Percentiles rank a stretch among this genome's conserved stretches.
Conservation (phyloP, 2,888 invertebrate species). For the Salpingus planirostris region DNA sequence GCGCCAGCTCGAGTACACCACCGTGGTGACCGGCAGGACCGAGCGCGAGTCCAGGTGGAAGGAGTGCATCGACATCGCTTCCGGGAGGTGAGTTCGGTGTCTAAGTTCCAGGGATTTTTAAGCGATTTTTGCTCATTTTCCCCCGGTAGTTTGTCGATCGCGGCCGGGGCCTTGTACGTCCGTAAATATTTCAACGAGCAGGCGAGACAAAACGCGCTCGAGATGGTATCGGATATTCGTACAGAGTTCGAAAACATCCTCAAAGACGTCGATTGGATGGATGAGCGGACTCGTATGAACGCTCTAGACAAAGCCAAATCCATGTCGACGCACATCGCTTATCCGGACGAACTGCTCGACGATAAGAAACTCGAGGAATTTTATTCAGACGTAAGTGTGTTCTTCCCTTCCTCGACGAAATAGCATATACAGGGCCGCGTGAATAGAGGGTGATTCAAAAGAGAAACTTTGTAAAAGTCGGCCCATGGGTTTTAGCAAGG, state of each 20-base stretch:
- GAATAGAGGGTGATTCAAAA: no score
- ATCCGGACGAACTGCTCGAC: conserved; percentile 82
- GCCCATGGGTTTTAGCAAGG: no score
- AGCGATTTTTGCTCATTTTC: no score
- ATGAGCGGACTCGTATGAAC: conserved; percentile 63
- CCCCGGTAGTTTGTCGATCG: conserved; percentile 54
- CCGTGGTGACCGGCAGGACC: conserved; percentile 72
- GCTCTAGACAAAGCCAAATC: conserved; percentile 72
- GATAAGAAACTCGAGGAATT: conserved; percentile 71
- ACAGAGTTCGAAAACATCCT: conserved; percentile 74
- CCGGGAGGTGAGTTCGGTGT: conserved; percentile 63
- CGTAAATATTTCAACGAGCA: conserved; percentile 79
- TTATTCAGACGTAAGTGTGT: conserved; percentile 55
- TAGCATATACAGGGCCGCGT: no score
- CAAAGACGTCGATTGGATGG: conserved; percentile 86
- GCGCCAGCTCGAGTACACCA: conserved; percentile 71
- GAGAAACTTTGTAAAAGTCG: no score
- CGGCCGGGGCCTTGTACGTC: conserved; percentile 79
- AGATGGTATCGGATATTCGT: conserved; percentile 82
- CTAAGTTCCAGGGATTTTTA: no score
- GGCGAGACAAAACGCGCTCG: conserved; percentile 72
- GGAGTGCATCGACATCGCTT: conserved; percentile 76
- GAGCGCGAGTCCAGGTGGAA: conserved; percentile 86
- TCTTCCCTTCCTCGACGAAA: no score
- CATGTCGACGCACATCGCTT: conserved; percentile 86